A percentile compares a stretch with the other conserved stretches of the same genome.
phyloP scores from a whole-genome alignment of 2,888 invertebrate species.

The Physocephala rufipes region DNA sequence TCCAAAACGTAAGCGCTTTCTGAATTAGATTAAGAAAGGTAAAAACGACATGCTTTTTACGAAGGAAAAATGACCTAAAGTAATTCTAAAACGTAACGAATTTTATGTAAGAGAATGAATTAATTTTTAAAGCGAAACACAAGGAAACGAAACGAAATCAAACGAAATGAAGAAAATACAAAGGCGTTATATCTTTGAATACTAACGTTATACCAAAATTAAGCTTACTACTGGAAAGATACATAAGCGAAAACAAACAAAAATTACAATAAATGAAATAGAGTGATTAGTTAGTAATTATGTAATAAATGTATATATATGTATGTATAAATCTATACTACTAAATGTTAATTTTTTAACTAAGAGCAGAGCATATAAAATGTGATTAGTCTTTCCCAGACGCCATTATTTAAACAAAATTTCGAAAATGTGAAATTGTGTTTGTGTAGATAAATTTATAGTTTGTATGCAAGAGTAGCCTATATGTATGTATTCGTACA shows the following conservation, averaged over 20 bases:
- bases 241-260: too few relatives aligned
- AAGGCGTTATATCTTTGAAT: too few relatives aligned
- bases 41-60: background rate
- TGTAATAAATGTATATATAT: background rate
- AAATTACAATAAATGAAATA: too few relatives aligned
- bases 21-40: background rate
- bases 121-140: too few relatives aligned
- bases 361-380: slow-evolving; percentile 46
- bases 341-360: slow-evolving; percentile 12
- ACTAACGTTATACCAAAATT: too few relatives aligned
- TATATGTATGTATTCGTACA: slow-evolving; percentile 15
- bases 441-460: too few relatives aligned
- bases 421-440: slow-evolving; percentile 18
- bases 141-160: too few relatives aligned
- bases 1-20: background rate
- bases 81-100: background rate
- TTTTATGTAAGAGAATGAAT: too few relatives aligned
- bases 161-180: too few relatives aligned
- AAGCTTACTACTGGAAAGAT: too few relatives aligned
- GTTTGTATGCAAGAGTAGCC: slow-evolving; percentile 9
- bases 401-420: slow-evolving; percentile 60
- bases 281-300: background rate
- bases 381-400: slow-evolving; percentile 67
- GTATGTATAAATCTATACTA: slow-evolving; percentile 11
- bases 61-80: background rate